Evolutionary conservation across 2,113 vertebrate genomes (phyloP).

Genomic region (Neolamprologus variostigma): DNA sequence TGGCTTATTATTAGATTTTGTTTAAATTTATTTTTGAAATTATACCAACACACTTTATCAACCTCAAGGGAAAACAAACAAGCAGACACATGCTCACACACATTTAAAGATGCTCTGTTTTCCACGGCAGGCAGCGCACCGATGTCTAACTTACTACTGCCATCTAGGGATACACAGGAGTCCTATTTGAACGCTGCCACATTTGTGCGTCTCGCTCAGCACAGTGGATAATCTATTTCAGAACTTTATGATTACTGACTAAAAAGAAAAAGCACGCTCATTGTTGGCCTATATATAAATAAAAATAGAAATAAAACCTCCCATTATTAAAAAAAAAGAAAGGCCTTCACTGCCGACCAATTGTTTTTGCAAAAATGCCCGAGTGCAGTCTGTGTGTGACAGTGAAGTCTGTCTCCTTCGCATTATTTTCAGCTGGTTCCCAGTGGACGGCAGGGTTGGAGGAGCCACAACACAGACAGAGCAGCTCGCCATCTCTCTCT

Average conservation of each 20-base stretch:
- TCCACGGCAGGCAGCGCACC: neutral
- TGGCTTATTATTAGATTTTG: slow-evolving; percentile 7
- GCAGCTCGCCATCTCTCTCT: slow-evolving; percentile 13
- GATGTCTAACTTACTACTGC: slow-evolving; percentile 73
- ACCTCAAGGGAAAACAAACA: slow-evolving; percentile 31
- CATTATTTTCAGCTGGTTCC: slow-evolving; percentile 23
- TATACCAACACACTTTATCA: slow-evolving; percentile 32
- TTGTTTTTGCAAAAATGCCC: neutral
- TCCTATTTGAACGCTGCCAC: neutral
- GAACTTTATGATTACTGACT: neutral
- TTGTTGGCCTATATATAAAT: neutral
- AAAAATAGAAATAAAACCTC: neutral
- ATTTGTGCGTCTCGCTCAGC: neutral
- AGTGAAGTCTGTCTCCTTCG: neutral
- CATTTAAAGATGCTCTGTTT: neutral
- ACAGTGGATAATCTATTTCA: neutral
- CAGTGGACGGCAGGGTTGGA: slow-evolving; percentile 15
- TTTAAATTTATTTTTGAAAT: slow-evolving; percentile 31
- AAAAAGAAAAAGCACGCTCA: neutral
- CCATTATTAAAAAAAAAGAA: neutral
- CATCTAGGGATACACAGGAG: slow-evolving; percentile 69
- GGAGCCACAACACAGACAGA: slow-evolving; percentile 38
- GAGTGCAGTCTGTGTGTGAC: neutral
- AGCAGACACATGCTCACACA: neutral
- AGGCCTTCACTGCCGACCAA: neutral